Conservation (phyloP, 2,797 vertebrate genomes). For the Mico argentatus region DNA sequence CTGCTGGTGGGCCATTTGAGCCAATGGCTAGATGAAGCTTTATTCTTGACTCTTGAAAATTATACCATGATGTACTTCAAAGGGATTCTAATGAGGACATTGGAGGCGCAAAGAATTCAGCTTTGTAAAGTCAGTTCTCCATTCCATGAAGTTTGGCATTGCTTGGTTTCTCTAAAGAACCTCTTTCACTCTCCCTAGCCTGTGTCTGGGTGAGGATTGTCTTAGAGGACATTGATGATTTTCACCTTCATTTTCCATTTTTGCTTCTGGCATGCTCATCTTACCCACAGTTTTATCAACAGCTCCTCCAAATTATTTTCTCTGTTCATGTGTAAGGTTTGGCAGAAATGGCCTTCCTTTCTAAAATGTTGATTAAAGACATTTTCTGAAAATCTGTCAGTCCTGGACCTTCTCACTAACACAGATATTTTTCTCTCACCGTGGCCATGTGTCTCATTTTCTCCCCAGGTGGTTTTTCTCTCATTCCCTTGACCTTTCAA, state of each 20-base stretch:
- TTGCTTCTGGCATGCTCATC: not conserved
- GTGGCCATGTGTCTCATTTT: not conserved
- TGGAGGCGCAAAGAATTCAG: not conserved
- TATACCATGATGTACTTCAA: constrained; percentile 51
- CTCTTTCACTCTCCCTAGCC: not conserved
- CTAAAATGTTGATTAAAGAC: not conserved
- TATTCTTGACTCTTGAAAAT: constrained; percentile 63
- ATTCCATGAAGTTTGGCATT: not conserved
- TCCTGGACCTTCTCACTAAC: not conserved
- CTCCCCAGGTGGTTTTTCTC: not conserved
- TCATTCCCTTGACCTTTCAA: not conserved
- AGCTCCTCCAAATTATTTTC: not conserved
- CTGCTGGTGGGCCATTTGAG: not conserved
- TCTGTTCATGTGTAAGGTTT: not conserved
- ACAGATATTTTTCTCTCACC: not conserved
- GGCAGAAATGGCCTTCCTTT: not conserved
- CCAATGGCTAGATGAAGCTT: constrained; percentile 41
- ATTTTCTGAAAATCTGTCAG: not conserved
- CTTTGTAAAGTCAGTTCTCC: constrained; percentile 10
- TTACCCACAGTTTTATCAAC: not conserved
- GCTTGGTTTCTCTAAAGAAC: not conserved
- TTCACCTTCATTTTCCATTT: not conserved
- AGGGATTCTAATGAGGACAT: constrained; percentile 29
- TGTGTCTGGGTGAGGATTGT: not conserved
- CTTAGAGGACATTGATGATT: not conserved